phyloP scores from a whole-genome alignment of 2,797 vertebrate genomes.

The Coendou prehensilis region DNA sequence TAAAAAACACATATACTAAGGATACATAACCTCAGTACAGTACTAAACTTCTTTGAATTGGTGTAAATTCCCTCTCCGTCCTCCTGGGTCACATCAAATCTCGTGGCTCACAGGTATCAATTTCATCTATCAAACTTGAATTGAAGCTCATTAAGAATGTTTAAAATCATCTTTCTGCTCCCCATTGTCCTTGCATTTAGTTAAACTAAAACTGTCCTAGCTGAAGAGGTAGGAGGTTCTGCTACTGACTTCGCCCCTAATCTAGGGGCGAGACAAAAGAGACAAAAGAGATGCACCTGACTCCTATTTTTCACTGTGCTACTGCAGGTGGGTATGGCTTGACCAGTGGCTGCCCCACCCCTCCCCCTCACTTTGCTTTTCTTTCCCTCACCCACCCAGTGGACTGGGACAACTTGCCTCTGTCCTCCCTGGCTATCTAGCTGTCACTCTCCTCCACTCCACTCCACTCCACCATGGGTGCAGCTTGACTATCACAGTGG shows the following conservation, averaged over 20 bases:
- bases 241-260: background rate
- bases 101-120: background rate
- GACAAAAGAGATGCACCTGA: background rate
- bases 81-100: background rate
- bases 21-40: background rate
- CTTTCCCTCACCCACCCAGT: background rate
- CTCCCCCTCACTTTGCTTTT: background rate
- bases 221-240: background rate
- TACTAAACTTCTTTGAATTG: background rate
- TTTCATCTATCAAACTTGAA: background rate
- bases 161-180: background rate
- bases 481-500: background rate
- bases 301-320: background rate
- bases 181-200: background rate
- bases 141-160: background rate
- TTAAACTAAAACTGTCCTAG: background rate
- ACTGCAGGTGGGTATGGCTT: background rate
- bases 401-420: background rate
- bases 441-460: background rate
- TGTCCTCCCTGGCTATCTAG: background rate
- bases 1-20: background rate
- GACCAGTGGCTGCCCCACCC: no score
- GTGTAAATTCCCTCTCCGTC: background rate
- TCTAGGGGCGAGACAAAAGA: no score
- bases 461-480: background rate